phyloP scores from a whole-genome alignment of 2,888 invertebrate species.

The Zootermopsis nevadensis region DNA sequence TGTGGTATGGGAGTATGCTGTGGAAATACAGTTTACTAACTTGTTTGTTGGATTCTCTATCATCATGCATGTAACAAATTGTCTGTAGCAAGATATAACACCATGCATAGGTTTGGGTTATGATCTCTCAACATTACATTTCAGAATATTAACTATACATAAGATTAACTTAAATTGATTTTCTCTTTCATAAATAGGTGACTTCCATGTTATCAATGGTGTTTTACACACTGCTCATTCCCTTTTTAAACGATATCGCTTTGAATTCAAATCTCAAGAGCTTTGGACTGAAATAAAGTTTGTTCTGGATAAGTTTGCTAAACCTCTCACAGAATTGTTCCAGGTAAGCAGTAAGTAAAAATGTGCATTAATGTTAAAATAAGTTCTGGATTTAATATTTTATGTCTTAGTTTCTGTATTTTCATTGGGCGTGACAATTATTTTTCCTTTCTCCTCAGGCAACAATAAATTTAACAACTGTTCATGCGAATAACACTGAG shows the following conservation, averaged over 20 bases:
- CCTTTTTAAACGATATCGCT: conserved; percentile 94
- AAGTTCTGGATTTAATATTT: not conserved
- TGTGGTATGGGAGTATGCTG: too few relatives aligned
- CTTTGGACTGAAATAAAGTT: conserved; percentile 98
- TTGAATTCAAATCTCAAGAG: conserved; percentile 93
- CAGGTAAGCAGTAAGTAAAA: conserved; percentile 68
- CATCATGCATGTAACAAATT: too few relatives aligned
- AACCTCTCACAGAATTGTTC: conserved; percentile 92
- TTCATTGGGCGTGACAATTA: not conserved
- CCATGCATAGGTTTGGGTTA: too few relatives aligned
- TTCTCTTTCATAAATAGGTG: conserved; percentile 69
- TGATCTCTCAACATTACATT: too few relatives aligned
- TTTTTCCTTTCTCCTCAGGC: conserved; percentile 68
- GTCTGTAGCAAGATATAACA: too few relatives aligned
- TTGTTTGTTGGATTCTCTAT: too few relatives aligned
- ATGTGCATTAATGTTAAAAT: not conserved
- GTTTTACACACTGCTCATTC: conserved; percentile 96
- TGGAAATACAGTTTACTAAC: too few relatives aligned
- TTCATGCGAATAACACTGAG: conserved; percentile 81
- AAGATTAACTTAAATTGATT: too few relatives aligned
- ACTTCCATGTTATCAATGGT: conserved; percentile 95
- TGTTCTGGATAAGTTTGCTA: conserved; percentile 93
- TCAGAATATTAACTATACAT: too few relatives aligned
- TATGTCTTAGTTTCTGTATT: not conserved
- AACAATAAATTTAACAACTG: conserved; percentile 83